Evolutionary conservation across 2,888 invertebrate species (phyloP).

Genomic region (Melieria crassipennis): DNA sequence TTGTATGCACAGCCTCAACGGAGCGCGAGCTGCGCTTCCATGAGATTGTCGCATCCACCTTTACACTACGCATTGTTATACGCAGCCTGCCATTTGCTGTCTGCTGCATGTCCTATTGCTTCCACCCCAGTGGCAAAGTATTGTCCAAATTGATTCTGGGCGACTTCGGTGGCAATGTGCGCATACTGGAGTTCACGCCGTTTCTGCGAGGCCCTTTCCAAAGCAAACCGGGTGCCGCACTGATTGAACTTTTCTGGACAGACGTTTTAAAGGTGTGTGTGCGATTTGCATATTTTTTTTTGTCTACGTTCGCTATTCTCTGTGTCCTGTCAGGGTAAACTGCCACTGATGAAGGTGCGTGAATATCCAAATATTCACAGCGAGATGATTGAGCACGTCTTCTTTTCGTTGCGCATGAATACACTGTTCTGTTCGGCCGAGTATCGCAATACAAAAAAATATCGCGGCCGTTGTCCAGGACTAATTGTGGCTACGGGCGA

Average conservation of each 20-base stretch:
- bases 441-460: slow-evolving; percentile 64
- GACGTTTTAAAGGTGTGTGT: slow-evolving; percentile 67
- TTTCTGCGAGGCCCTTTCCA: slow-evolving; percentile 76
- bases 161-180: slow-evolving; percentile 78
- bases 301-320: neutral
- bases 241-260: slow-evolving; percentile 71
- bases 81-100: slow-evolving; percentile 68
- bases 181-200: slow-evolving; percentile 72
- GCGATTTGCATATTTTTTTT: neutral
- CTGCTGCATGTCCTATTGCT: slow-evolving; percentile 58
- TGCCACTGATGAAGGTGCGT: slow-evolving; percentile 68
- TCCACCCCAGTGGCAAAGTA: slow-evolving; percentile 47
- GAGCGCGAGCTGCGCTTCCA: slow-evolving; percentile 84
- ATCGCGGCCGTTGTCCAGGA: slow-evolving; percentile 59
- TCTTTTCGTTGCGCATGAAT: slow-evolving; percentile 74
- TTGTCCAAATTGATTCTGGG: slow-evolving; percentile 73
- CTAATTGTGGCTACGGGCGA: slow-evolving; percentile 53
- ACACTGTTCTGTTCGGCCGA: slow-evolving; percentile 77
- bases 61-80: slow-evolving; percentile 76
- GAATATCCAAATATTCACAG: slow-evolving; percentile 72
- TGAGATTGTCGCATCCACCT: slow-evolving; percentile 79
- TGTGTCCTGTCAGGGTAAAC: slow-evolving; percentile 61
- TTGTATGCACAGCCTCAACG: slow-evolving; percentile 80
- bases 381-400: slow-evolving; percentile 78
- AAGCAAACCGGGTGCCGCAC: slow-evolving; percentile 72